Conservation (phyloP, 2,888 invertebrate genomes). For the Julus scandinavius region DNA sequence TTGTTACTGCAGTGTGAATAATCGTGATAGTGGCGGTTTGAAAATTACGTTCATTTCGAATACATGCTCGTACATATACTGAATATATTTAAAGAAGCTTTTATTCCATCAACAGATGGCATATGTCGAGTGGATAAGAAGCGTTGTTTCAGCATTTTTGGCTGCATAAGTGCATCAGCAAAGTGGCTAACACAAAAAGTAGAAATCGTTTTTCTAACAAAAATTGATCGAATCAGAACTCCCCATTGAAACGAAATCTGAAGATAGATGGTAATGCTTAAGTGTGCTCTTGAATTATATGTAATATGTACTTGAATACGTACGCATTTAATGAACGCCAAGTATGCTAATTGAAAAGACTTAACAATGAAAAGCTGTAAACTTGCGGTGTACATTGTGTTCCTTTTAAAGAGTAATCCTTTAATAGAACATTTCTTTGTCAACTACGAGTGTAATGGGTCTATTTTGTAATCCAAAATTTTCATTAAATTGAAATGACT, state of each 20-base stretch:
- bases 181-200: not conserved
- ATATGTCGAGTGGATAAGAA: slow-evolving; percentile 15
- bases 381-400: not conserved
- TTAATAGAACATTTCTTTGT: not conserved
- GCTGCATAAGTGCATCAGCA: not conserved
- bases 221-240: not conserved
- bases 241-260: not conserved
- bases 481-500: not conserved
- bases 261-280: not conserved
- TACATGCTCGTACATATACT: not conserved
- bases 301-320: not conserved
- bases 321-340: not conserved
- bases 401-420: not conserved
- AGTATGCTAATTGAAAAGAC: not conserved
- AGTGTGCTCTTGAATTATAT: not conserved
- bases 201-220: not conserved
- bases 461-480: not conserved
- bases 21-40: not conserved
- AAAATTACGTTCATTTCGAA: not conserved
- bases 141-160: slow-evolving; percentile 29
- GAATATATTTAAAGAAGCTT: not conserved
- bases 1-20: not conserved
- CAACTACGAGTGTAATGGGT: not conserved
- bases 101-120: slow-evolving; percentile 38
- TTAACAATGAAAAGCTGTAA: not conserved